Evolutionary conservation across 2,888 invertebrate genomes (phyloP).

Genomic region (Meghimatium bilineatum): DNA sequence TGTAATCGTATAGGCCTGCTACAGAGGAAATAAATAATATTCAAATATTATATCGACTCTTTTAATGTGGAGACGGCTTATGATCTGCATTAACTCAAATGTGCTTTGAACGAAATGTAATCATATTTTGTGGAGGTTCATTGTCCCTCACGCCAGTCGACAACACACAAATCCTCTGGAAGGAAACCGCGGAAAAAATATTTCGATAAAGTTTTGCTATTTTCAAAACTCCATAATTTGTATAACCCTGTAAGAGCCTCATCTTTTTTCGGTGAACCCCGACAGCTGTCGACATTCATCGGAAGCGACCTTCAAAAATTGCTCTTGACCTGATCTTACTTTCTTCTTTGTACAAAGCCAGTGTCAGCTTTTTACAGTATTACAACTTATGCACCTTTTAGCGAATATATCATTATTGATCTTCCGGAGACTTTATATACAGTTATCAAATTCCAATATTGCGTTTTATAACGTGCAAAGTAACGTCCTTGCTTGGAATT

Average conservation of each 20-base stretch:
- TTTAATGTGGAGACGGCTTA: too few relatives aligned
- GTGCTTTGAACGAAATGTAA: too few relatives aligned
- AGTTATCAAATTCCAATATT: neutral
- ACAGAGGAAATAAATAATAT: too few relatives aligned
- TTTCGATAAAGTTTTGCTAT: too few relatives aligned
- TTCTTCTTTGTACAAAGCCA: neutral
- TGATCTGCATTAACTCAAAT: too few relatives aligned
- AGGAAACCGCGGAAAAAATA: too few relatives aligned
- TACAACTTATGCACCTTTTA: neutral
- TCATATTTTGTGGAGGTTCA: too few relatives aligned
- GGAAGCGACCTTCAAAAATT: slow-evolving; percentile 30
- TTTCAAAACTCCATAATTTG: too few relatives aligned
- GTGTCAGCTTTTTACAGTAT: neutral
- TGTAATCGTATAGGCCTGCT: too few relatives aligned
- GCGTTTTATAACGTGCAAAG: neutral
- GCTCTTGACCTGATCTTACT: neutral
- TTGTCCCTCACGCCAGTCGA: too few relatives aligned
- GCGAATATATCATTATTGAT: neutral
- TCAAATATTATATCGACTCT: too few relatives aligned
- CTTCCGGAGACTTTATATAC: neutral
- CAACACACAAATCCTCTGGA: too few relatives aligned
- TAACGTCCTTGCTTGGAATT: neutral
- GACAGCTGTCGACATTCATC: slow-evolving; percentile 13
- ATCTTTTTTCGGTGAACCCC: neutral
- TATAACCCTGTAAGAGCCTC: slow-evolving; percentile 11